A percentile compares a stretch with the other conserved stretches of the same genome.
These are phyloP conservation scores for Hypomecis atomaria DNA, from an alignment of 2,888 invertebrate genomes.

Conservation along the genomic window DNA sequence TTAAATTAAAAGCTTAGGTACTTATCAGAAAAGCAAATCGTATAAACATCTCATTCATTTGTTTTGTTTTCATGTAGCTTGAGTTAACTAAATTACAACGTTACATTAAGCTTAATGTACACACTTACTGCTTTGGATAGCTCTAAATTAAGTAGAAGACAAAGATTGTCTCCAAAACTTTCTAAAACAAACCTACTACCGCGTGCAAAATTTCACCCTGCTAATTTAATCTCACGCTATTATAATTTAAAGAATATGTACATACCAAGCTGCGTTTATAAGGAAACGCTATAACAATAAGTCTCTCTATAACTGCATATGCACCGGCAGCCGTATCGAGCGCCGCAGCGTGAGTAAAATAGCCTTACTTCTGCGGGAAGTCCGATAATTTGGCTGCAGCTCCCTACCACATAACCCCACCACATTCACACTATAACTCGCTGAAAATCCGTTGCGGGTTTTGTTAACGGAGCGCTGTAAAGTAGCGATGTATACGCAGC, in stretches of 20 bases:
- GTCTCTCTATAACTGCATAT: slow-evolving; percentile 33
- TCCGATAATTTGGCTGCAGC: slow-evolving; percentile 72
- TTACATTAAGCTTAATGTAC: no score
- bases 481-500: slow-evolving; percentile 31
- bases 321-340: slow-evolving; percentile 50
- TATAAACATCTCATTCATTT: no score
- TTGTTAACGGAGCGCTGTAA: background rate
- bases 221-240: no score
- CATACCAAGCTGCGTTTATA: slow-evolving; percentile 4
- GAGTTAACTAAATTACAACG: no score
- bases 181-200: background rate
- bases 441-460: slow-evolving; percentile 1
- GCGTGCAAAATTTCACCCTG: background rate
- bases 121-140: no score
- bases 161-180: background rate
- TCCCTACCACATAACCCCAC: slow-evolving; percentile 43
- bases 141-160: background rate
- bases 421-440: background rate
- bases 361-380: slow-evolving; percentile 68
- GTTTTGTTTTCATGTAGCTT: no score
- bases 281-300: slow-evolving; percentile 34
- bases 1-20: no score
- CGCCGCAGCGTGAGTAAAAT: slow-evolving; percentile 55
- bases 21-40: no score
- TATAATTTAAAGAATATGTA: background rate